phyloP scores from a whole-genome alignment of 2,113 vertebrate species.

The Leucopternis melanops region DNA sequence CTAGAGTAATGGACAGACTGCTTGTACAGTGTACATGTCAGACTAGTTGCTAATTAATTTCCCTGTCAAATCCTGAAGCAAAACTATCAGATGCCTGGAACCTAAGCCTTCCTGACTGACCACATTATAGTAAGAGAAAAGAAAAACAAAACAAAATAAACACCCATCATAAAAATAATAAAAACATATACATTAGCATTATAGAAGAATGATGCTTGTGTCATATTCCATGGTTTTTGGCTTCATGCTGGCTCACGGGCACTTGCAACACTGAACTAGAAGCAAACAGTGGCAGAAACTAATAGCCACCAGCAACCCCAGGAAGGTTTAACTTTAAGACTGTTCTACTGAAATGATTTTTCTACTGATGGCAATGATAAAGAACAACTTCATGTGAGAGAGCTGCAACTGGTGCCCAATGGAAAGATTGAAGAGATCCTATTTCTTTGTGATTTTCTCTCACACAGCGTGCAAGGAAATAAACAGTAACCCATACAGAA shows the following conservation, averaged over 20 bases:
- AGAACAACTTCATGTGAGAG: background rate
- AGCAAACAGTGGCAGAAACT: background rate
- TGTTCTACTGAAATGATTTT: background rate
- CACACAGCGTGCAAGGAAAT: background rate
- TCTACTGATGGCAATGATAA: background rate
- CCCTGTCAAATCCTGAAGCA: constrained; percentile 31
- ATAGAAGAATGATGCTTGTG: background rate
- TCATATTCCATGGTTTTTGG: background rate
- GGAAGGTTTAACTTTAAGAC: background rate
- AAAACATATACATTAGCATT: constrained; percentile 32
- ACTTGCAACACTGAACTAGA: background rate
- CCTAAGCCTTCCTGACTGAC: background rate
- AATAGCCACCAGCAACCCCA: background rate
- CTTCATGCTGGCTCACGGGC: constrained; percentile 8
- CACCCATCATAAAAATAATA: constrained; percentile 8
- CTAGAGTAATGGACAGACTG: background rate
- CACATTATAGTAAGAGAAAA: background rate
- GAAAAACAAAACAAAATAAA: background rate
- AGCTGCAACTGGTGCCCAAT: background rate
- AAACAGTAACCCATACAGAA: background rate
- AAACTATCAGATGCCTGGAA: background rate
- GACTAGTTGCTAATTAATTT: constrained; percentile 15
- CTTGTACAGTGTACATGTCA: background rate
- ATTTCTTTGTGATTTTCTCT: constrained; percentile 21
- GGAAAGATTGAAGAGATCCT: background rate